Base-by-base conservation (phyloP, 1,140 invertebrate genomes). In the Drosophila pachea region DNA sequence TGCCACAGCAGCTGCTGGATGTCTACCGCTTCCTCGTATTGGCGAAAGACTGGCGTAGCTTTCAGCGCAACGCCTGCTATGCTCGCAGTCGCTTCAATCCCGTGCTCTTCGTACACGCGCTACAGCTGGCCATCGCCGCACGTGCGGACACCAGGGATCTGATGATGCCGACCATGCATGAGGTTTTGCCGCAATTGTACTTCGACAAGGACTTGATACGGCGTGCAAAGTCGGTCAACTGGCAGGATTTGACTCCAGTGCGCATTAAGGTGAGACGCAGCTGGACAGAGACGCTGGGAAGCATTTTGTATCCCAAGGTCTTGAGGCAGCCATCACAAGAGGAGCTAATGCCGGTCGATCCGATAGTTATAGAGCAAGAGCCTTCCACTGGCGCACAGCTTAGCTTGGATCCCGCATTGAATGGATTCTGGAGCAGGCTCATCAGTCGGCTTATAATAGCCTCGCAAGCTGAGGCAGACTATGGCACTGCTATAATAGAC, bases 11-110 rank as follows among this genome's bases (percentile, higher is more conserved):
- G 78, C 90, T 93, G n/a, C 77, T 92, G 3, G 90, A 90, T 0
- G 81, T 94, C 29, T 94, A 93, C 91, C 91, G 94, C 29, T 75
- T 94, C 43, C 90, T 95, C 53, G 92, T 91, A 78, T 91, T 91
- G 65, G 91, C 92, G 31, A 92, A 91, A 47, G 91, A 93, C 68
- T 94, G 91, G 68, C 90, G 91, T 0, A 91, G 88, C 5, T 94
- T 94, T 81, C 92, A 91, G 83, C 91, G 91, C 32, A 92, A 91
- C 0, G 92, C 93, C 4, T 78, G 91, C 3, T 93, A 90, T 88
- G 91, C 92, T n/a, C 90, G 91, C 32, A 88, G 78, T n/a, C 69
- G 92, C 53, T 78, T 93, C 2, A 93, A 94, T 81, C 90, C 92
- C 60, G 91, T 90, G 4, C 89, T 92, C 33, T 94, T 92, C 81